Evolutionary conservation across 2,113 vertebrate species (phyloP).

Genomic region (Entelurus aequoreus): DNA sequence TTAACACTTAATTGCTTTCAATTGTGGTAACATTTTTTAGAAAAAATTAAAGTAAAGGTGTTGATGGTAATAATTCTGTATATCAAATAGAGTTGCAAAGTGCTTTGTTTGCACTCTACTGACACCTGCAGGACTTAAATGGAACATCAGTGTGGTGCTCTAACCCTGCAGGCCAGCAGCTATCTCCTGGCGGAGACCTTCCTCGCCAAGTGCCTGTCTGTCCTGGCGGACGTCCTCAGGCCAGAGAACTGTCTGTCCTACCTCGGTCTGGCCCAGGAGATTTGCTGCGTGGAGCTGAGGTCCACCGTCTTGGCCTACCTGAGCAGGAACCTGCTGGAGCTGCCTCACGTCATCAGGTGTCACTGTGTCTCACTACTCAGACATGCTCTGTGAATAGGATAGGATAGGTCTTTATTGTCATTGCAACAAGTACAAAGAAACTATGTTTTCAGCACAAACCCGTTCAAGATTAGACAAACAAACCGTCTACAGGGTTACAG

Average conservation of each 20-base stretch:
- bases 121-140: too few species aligned
- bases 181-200: slow-evolving; percentile 70
- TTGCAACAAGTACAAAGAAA: too few species aligned
- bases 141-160: background rate
- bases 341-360: slow-evolving; percentile 53
- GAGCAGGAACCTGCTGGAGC: slow-evolving; percentile 68
- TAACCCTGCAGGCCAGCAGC: slow-evolving; percentile 48
- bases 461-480: too few species aligned
- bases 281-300: slow-evolving; percentile 65
- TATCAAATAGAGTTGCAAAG: background rate
- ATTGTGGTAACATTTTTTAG: too few species aligned
- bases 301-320: slow-evolving; percentile 62
- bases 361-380: background rate
- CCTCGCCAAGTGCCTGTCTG: slow-evolving; percentile 57
- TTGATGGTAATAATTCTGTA: too few species aligned
- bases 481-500: too few species aligned
- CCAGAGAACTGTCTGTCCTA: slow-evolving; percentile 62
- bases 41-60: too few species aligned
- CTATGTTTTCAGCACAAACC: too few species aligned
- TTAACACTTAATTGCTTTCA: too few species aligned
- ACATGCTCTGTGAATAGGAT: background rate
- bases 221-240: slow-evolving; percentile 47
- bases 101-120: background rate
- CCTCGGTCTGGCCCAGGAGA: slow-evolving; percentile 64
- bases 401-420: too few species aligned